Evolutionary conservation across 2,113 vertebrate genomes (phyloP), one percentile per base, ranked within the genome.

Genomic region (Dasyurus viverrinus): DNA sequence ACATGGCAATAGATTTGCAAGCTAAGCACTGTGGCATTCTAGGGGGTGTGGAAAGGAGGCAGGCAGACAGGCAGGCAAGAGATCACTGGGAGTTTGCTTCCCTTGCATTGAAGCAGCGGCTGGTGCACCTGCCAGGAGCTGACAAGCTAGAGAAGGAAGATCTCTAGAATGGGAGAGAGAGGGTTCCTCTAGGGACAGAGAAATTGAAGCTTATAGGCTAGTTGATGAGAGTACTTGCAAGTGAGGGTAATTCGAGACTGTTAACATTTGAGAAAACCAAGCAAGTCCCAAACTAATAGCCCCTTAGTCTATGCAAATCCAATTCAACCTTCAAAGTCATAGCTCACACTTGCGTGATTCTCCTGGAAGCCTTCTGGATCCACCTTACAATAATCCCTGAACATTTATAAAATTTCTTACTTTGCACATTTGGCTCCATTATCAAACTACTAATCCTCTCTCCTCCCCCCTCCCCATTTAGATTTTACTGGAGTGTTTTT

Each of bases 1-100:
- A 84, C 68, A 27, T 47, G 89, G 48, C 48, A 90, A 90, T 90
- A 52, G 89, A 90, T 90, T 50, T 90, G 89, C 89, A 90, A 90
- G 47, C 89, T 90, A 90, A 90, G 89, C 89, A 90, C 25, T 52
- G 46, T 90, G 47, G 89, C 89, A 26, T 47, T 47, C 46, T 26
- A 26, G 9, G 47, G 60, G 47, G 89, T 6, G 10, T 47, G 42
- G 48, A 26, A 30, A 19, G n/a, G 89, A 50, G 47, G 26, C 11
- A 50, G 46, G 68, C 68, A 50, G 89, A 4, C 48, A 90, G 42
- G 68, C 68, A 30, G 42, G 47, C 23, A 27, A 42, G 84, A 90
- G 89, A 90, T 90, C 11, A 48, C 47, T 52, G 48, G 89, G 27
- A 30, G 25, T 52, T 14, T 52, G 89, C 47, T 90, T 27, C 68